Conservation (phyloP, 2,113 vertebrate species). For the Aegotheles bennettii region DNA sequence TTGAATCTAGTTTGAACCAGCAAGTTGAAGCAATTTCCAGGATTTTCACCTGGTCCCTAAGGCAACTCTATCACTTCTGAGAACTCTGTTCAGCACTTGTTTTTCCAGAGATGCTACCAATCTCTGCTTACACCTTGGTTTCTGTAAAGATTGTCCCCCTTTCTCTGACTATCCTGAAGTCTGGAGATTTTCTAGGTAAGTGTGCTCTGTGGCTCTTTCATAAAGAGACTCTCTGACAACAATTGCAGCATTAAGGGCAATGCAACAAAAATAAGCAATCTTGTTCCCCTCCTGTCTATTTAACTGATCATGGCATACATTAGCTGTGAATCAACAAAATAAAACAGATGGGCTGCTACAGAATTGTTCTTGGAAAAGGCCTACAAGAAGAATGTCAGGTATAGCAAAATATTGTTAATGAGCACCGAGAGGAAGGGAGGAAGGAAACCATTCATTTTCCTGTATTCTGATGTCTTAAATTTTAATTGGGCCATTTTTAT, state of each 20-base stretch:
- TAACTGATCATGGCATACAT: neutral
- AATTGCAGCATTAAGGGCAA: neutral
- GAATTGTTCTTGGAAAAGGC: neutral
- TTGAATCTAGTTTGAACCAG: neutral
- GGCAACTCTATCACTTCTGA: neutral
- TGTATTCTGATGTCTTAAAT: slow-evolving; percentile 36
- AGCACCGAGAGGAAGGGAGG: neutral
- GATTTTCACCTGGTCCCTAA: neutral
- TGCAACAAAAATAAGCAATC: neutral
- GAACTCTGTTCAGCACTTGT: neutral
- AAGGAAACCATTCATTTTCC: slow-evolving; percentile 11
- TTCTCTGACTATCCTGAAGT: neutral
- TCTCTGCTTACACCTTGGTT: neutral
- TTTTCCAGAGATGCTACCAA: neutral
- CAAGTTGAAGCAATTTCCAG: neutral
- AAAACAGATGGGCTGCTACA: neutral
- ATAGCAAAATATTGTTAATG: slow-evolving; percentile 18
- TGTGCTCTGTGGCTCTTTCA: neutral
- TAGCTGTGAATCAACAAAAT: neutral
- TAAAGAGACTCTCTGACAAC: neutral
- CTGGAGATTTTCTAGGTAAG: neutral
- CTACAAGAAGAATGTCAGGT: neutral
- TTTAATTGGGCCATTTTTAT: slow-evolving; percentile 33
- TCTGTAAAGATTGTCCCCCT: neutral
- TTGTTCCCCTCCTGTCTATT: neutral